Base-by-base conservation (phyloP, 2,888 invertebrate genomes). In the Caenorhabditis sinica region DNA sequence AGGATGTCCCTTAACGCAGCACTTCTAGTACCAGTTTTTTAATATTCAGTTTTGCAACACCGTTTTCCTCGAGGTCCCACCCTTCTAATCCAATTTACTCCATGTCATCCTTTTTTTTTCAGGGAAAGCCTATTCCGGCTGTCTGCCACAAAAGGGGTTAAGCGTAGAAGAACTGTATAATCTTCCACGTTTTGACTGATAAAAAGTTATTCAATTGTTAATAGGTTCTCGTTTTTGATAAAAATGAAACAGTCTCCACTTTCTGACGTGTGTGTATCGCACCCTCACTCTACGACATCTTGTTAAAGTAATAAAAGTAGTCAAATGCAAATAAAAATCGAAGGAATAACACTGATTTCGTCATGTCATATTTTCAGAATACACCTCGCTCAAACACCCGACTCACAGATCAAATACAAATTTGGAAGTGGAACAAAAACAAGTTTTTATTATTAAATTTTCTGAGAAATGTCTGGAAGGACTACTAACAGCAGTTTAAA, bases 161-260 rank as follows among this genome's bases (percentile, higher is more conserved):
- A 58, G 28, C 25, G 61, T 49, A 49, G 61, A 30, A 60, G 49
- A 68, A 76, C 58, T 76, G 17, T 68, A 49, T 65, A 71, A 79
- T 63, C 51, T 40, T 33, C 71, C 79, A 79, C 79, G 79, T 79
- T 71, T 79, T 36, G 36, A 28, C 71, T 79, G 79, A 79, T 79
- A 79, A 79, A 68, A 53, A 71, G 72, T 72, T 66, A 72, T 80
- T 72, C 71, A 65, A 80, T 80, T 80, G 71, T 77, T 66, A 80
- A 72, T 72, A 66, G 58, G 65, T 40, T 63, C 33, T 58, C 53
- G n/a, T 20, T 56, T 72, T 66, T 30, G 65, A 65, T 65, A 65
- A 66, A 72, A 71, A 72, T 25, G 71, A 65, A 79, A 73, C 30
- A 65, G 68, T 58, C 23, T 58, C 28, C 13, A 3, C 13, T 58